A percentile compares a stretch with the other conserved stretches of the same genome.
These are phyloP conservation scores for Microctonus brassicae DNA, from an alignment of 2,888 invertebrate species.

Conservation along the genomic window DNA sequence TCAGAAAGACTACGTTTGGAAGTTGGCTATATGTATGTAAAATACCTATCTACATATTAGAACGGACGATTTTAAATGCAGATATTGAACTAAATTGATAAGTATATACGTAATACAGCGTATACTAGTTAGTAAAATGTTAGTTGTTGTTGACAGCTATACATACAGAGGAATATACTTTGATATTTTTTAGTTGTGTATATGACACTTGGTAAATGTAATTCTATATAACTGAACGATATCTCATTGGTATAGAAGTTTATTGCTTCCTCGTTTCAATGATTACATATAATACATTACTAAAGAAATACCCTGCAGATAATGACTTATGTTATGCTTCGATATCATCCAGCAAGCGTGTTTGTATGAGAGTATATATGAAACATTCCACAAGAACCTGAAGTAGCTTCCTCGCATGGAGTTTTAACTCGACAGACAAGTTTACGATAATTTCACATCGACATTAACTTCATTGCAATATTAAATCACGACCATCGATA, in stretches of 20 bases:
- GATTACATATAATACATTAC: not conserved
- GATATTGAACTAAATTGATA: slow-evolving; percentile 41
- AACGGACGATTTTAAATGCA: slow-evolving; percentile 41
- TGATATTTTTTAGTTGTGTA: slow-evolving; percentile 1
- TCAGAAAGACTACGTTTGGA: too few species aligned
- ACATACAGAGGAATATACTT: not conserved
- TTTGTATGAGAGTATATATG: not conserved
- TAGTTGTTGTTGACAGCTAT: slow-evolving; percentile 6
- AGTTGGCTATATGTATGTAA: too few species aligned
- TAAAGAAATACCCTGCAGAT: not conserved
- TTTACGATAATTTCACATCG: slow-evolving; percentile 27
- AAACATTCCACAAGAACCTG: slow-evolving; percentile 11
- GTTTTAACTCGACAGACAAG: slow-evolving; percentile 19
- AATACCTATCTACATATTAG: not conserved
- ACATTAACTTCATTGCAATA: slow-evolving; percentile 21
- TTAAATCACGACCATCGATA: slow-evolving; percentile 6
- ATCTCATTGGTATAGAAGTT: slow-evolving; percentile 45
- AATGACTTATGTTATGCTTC: slow-evolving; percentile 23
- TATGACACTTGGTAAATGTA: slow-evolving; percentile 22
- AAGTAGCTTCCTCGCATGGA: not conserved
- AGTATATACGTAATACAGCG: slow-evolving; percentile 38
- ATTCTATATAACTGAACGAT: slow-evolving; percentile 28
- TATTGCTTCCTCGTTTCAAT: slow-evolving; percentile 46
- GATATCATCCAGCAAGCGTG: not conserved
- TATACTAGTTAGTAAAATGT: slow-evolving; percentile 35